Base-by-base conservation (phyloP, 92 coral and sea anemone species). In the Desmophyllum pertusum region DNA sequence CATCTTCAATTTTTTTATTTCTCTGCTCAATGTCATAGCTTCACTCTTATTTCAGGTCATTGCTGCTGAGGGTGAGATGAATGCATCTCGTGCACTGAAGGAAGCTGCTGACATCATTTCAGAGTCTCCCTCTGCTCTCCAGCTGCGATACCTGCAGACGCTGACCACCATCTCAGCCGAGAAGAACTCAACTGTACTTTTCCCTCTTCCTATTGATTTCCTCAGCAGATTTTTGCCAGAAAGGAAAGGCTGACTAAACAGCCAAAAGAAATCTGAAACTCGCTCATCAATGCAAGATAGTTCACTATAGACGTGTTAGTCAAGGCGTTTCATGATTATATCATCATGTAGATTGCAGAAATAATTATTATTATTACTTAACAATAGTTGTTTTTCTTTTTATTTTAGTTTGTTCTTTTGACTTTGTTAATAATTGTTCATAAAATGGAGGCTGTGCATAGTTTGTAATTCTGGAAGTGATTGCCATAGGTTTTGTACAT, bases 21-120 rank as follows among this genome's bases (percentile, higher is more conserved):
- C 55, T 53, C 25, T 53, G 61, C 65, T 59, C 35, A 25, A 0
- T 59, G 35, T 27, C 17, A 23, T 43, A 48, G 31, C 36, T 71
- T 57, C 52, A 5, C 40, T 52, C 4, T 2, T 14, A 33, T 57
- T 70, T 36, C 31, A 94, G 98, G 98, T 94, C 61, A 92, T 94
- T 85, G 98, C 98, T 70, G 98, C 98, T 9, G 98, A 94, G 79
- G 98, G 92, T 55, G 96, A 93, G 81, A 90, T 90, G 96, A 93
- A 93, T 84, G 96, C 96, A 39, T 90, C 96, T 36, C 94, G 98
- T 10, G 90, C 98, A 3, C 90, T 94, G 69, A 94, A 94, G 86
- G 98, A 94, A 71, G 96, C 96, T 27, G 96, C 96, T 62, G 96
- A 93, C 88, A 89, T 93, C 40, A 84, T 93, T 41, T 81, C 98